A percentile compares a stretch with the other conserved stretches of the same genome.
Evolutionary conservation across 2,888 invertebrate species (phyloP).

Genomic region (Pseudoips prasinana): DNA sequence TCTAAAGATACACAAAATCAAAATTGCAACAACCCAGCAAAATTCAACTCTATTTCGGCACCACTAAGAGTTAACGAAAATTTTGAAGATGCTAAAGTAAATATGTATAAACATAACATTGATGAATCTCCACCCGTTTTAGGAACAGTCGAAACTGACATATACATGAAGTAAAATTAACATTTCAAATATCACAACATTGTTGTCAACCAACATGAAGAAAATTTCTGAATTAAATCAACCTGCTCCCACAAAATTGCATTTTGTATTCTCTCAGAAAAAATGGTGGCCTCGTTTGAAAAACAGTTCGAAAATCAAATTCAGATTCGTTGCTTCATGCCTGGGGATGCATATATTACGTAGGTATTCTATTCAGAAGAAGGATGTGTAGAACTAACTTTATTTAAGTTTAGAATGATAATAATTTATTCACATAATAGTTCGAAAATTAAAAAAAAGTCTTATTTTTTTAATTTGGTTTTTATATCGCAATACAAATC

Average conservation of each 20-base stretch:
- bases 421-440: too few species aligned
- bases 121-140: slow-evolving; percentile 70
- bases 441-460: too few species aligned
- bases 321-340: slow-evolving; percentile 22
- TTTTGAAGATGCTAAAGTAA: slow-evolving; percentile 6
- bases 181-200: slow-evolving; percentile 71
- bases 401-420: too few species aligned
- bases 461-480: too few species aligned
- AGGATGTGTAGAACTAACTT: too few species aligned
- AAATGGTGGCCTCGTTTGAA: slow-evolving; percentile 37
- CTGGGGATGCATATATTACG: slow-evolving; percentile 5
- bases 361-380: too few species aligned
- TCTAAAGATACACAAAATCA: slow-evolving; percentile 19
- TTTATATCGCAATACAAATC: too few species aligned
- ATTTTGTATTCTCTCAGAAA: slow-evolving; percentile 50
- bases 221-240: slow-evolving; percentile 47
- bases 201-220: slow-evolving; percentile 59
- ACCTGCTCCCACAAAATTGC: slow-evolving; percentile 53
- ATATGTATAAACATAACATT: slow-evolving; percentile 55
- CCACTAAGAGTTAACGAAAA: neutral
- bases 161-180: slow-evolving; percentile 68
- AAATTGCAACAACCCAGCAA: slow-evolving; percentile 9
- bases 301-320: slow-evolving; percentile 28
- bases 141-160: slow-evolving; percentile 66
- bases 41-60: slow-evolving; percentile 1